Evolutionary conservation across 2,797 vertebrate genomes (phyloP).

Genomic region (Spea hammondii): DNA sequence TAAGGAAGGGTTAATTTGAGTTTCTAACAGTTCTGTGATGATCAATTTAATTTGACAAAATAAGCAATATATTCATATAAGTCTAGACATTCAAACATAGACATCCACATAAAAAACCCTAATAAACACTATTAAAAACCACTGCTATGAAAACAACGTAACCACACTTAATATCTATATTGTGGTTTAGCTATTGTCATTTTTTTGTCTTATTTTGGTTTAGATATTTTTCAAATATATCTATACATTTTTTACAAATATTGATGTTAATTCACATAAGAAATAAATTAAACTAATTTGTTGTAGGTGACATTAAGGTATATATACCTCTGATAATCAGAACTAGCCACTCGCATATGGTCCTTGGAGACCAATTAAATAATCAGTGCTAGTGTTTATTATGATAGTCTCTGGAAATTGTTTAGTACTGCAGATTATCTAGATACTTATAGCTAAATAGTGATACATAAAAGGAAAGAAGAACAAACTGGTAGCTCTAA

Average conservation of each 20-base stretch:
- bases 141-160: slow-evolving; percentile 19
- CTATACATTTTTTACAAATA: neutral
- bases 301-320: neutral
- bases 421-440: slow-evolving; percentile 9
- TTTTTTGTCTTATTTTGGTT: neutral
- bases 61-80: too few species aligned
- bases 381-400: slow-evolving; percentile 14
- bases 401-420: slow-evolving; percentile 11
- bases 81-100: slow-evolving; percentile 12
- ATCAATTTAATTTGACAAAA: too few species aligned
- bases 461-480: slow-evolving; percentile 11
- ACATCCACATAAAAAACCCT: slow-evolving; percentile 30
- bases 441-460: slow-evolving; percentile 21
- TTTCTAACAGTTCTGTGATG: too few species aligned
- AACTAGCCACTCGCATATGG: neutral
- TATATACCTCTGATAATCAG: neutral
- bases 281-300: neutral
- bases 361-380: slow-evolving; percentile 43
- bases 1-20: too few species aligned
- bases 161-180: slow-evolving; percentile 33
- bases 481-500: slow-evolving; percentile 22
- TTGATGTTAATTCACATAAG: too few species aligned
- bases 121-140: slow-evolving; percentile 34
- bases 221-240: neutral
- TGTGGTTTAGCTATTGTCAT: too few species aligned